A percentile compares a stretch with the other conserved stretches of the same genome.
These are phyloP conservation scores for Drosophila repleta DNA, from an alignment of 1,140 invertebrate genomes.

Conservation along the genomic window DNA sequence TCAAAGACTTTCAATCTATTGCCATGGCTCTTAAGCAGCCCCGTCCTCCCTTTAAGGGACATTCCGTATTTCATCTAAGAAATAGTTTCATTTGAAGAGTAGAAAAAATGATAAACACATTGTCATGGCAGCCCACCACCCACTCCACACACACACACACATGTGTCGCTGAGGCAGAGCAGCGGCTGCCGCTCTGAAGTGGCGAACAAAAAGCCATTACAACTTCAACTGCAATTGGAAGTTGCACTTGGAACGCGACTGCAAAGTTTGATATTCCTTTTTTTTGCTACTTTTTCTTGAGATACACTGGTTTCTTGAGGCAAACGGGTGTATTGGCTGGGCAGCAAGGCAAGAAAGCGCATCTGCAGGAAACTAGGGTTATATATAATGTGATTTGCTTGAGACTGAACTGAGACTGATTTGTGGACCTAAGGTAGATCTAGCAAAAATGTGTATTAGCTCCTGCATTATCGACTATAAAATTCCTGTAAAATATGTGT, in stretches of 20 bases:
- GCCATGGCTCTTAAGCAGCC: slow-evolving; percentile 60
- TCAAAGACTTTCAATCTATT: slow-evolving; percentile 43
- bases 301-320: not conserved
- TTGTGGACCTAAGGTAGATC: too few species aligned
- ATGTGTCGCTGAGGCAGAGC: not conserved
- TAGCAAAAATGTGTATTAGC: too few species aligned
- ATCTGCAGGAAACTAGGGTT: too few species aligned
- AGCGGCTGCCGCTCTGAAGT: slow-evolving; percentile 31
- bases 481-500: too few species aligned
- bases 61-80: slow-evolving; percentile 10
- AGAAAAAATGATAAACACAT: slow-evolving; percentile 40
- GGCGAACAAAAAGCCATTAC: slow-evolving; percentile 73
- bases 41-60: not conserved
- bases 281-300: not conserved
- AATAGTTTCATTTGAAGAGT: slow-evolving; percentile 35
- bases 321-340: not conserved
- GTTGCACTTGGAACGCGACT: slow-evolving; percentile 15
- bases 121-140: slow-evolving; percentile 49
- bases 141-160: not conserved
- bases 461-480: too few species aligned
- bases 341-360: too few species aligned
- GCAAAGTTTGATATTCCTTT: not conserved
- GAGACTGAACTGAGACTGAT: too few species aligned
- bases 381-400: too few species aligned
- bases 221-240: slow-evolving; percentile 39